These are phyloP conservation scores for Doryteuthis pealeii DNA, from an alignment of 1,140 invertebrate genomes.

Conservation along the genomic window DNA sequence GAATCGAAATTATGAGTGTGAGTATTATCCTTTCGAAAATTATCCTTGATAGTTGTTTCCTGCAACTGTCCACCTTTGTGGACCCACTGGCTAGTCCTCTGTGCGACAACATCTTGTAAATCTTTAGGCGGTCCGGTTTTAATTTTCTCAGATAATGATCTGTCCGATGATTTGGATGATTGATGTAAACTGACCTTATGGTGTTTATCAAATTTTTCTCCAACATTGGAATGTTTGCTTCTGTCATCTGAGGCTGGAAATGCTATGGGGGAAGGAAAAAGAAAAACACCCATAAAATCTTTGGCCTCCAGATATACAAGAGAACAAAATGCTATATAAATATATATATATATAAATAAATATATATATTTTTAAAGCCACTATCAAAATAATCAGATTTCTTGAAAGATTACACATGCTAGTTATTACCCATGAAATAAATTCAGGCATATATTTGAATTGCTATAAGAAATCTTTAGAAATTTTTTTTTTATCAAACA, in stretches of 20 bases:
- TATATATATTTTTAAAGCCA: too few species aligned
- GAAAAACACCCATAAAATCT: too few species aligned
- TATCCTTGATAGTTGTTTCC: conserved; percentile 8
- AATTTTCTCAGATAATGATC: conserved; percentile 9
- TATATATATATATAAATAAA: too few species aligned
- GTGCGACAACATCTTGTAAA: conserved; percentile 12
- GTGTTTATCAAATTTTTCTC: conserved; percentile 13
- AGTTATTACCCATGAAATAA: too few species aligned
- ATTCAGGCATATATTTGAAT: too few species aligned
- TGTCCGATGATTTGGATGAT: conserved; percentile 12
- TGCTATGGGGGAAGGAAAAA: not conserved
- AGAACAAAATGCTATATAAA: too few species aligned
- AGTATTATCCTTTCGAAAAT: conserved; percentile 10
- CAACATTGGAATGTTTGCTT: conserved; percentile 13
- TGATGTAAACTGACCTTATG: conserved; percentile 7
- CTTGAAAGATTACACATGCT: too few species aligned
- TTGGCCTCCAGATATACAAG: not conserved
- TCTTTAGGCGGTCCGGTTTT: conserved; percentile 8
- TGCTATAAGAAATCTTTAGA: too few species aligned
- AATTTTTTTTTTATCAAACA: too few species aligned
- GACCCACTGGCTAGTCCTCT: conserved; percentile 15
- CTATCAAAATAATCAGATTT: too few species aligned
- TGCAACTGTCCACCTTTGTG: conserved; percentile 16
- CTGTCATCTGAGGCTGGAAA: conserved; percentile 13
- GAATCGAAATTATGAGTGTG: conserved; percentile 9